Evolutionary conservation across 2,113 vertebrate species (phyloP), one percentile per base, ranked within the genome.

Genomic region (Poeciliopsis prolifica): DNA sequence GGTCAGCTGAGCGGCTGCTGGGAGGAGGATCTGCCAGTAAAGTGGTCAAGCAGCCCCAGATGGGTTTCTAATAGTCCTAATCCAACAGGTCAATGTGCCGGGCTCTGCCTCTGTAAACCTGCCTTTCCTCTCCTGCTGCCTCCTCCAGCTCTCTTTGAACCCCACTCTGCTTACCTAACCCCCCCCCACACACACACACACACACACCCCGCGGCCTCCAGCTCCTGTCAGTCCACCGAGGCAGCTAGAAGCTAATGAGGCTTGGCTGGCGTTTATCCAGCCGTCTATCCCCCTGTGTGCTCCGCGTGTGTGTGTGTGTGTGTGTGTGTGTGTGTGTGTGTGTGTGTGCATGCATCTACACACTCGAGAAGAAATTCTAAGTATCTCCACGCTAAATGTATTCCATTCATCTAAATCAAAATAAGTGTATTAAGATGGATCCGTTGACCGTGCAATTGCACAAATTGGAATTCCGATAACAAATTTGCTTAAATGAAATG

Each of bases 1-100:
- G 89, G 88, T 91, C 87, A 88, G 80, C 65, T 74, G 80, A 87
- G 81, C 89, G 88, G 87, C 91, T 89, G 90, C 70, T 86, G 82
- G 84, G 88, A 37, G 92, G 91, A 87, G 86, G 91, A 83, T 87
- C 84, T 22, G 70, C 75, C 80, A 84, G 80, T 89, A 88, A 88
- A 90, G 88, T 90, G 91, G 89, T 92, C 92, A 92, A 91, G 84
- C 88, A 82, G 87, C 85, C 91, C 89, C 92, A 93, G 90, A 93
- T 91, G 91, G 91, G 88, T 91, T 90, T 91, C 89, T 92, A 93
- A 92, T 92, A 91, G 90, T 87, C 87, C 78, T 93, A 92, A 92
- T 92, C 91, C 90, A 93, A 88, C 92, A 92, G 91, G 91, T 93
- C 90, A 92, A 33, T 17, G 15, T 74, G 68, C 65, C 28, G 82